These are phyloP conservation scores for Cryptophagus acutangulus DNA, from an alignment of 2,888 invertebrate genomes.

Conservation along the genomic window DNA sequence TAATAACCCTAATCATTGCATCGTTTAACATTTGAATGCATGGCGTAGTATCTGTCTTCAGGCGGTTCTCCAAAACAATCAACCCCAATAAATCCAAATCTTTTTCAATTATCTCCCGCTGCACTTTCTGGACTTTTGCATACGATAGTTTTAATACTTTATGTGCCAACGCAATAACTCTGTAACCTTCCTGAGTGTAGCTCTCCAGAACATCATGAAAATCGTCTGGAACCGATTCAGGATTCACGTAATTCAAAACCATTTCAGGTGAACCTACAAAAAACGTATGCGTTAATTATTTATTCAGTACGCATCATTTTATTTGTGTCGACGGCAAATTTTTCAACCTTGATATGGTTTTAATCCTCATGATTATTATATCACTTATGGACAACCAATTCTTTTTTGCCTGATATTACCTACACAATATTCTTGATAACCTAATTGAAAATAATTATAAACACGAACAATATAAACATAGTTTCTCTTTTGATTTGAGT, in stretches of 20 bases:
- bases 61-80: slow-evolving; percentile 89
- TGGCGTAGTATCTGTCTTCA: slow-evolving; percentile 82
- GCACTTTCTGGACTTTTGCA: slow-evolving; percentile 63
- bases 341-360: too few relatives aligned
- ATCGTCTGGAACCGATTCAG: slow-evolving; percentile 76
- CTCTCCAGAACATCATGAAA: slow-evolving; percentile 71
- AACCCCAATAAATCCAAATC: slow-evolving; percentile 81
- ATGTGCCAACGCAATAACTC: slow-evolving; percentile 86
- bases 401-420: too few relatives aligned
- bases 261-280: slow-evolving; percentile 90
- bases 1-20: slow-evolving; percentile 87
- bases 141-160: slow-evolving; percentile 65
- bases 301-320: too few relatives aligned
- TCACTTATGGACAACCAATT: too few relatives aligned
- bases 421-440: too few relatives aligned
- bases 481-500: too few relatives aligned
- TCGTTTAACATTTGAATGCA: slow-evolving; percentile 74
- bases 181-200: slow-evolving; percentile 88
- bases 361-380: too few relatives aligned
- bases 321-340: too few relatives aligned
- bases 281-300: too few relatives aligned
- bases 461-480: too few relatives aligned
- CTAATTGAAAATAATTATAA: too few relatives aligned
- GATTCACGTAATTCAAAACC: slow-evolving; percentile 70
- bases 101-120: slow-evolving; percentile 73